Percentiles rank a stretch among this genome's conserved stretches.
Evolutionary conservation across 2,888 invertebrate species (phyloP).

Genomic region (Oscheius sp.): DNA sequence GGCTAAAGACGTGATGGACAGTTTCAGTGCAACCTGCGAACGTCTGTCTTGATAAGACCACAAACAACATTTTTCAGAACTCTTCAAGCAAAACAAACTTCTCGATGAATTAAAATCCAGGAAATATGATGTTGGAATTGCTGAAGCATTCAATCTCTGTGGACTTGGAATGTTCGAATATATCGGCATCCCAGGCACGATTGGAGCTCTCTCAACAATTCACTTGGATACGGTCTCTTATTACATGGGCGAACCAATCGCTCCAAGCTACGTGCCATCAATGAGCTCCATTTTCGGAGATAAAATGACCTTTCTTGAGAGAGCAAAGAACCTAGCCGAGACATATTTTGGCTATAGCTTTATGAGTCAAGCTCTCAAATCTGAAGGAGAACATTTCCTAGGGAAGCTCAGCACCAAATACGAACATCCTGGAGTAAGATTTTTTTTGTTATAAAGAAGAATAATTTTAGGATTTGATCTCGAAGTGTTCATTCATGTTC

Average conservation of each 20-base stretch:
- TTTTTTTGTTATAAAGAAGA: too few relatives aligned
- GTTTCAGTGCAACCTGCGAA: not conserved
- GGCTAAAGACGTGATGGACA: not conserved
- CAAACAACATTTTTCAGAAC: too few relatives aligned
- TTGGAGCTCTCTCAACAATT: constrained; percentile 34
- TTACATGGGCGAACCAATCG: constrained; percentile 34
- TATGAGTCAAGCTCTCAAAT: not conserved
- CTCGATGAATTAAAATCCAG: constrained; percentile 39
- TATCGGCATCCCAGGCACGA: constrained; percentile 17
- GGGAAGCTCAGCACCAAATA: too few relatives aligned
- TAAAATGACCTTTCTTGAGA: constrained; percentile 20
- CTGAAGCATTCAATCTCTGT: constrained; percentile 50
- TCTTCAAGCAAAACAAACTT: constrained; percentile 2
- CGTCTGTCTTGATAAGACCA: not conserved
- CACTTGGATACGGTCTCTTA: constrained; percentile 40
- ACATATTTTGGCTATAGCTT: not conserved
- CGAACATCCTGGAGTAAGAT: too few relatives aligned
- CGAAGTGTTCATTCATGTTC: constrained; percentile 3
- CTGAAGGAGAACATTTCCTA: not conserved
- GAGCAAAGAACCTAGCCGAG: not conserved
- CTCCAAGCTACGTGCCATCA: constrained; percentile 33
- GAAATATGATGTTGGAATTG: constrained; percentile 52
- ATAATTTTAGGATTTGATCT: constrained; percentile 5
- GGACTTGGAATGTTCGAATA: constrained; percentile 32
- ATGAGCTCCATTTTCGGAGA: not conserved